phyloP scores from a whole-genome alignment of 2,113 vertebrate genomes.

The Brachionichthys hirsutus region DNA sequence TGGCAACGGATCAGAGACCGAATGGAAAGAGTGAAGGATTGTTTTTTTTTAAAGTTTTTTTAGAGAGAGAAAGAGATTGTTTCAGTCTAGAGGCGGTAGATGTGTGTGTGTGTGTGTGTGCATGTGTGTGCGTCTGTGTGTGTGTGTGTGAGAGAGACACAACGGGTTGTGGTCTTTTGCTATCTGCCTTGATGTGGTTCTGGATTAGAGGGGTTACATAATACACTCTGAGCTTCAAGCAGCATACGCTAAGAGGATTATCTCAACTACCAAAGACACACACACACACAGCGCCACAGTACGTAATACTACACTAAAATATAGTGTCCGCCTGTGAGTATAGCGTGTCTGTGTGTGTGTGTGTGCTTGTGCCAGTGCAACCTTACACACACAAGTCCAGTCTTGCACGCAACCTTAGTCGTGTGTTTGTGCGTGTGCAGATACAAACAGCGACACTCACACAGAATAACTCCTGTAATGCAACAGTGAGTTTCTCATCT shows the following conservation, averaged over 20 bases:
- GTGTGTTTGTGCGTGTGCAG: conserved; percentile 34
- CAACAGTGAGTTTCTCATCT: conserved; percentile 43
- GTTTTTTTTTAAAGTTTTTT: conserved; percentile 8
- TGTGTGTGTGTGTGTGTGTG: conserved; percentile 7
- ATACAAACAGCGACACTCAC: conserved; percentile 8
- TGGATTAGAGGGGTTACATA: conserved; percentile 78
- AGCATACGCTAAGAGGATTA: conserved; percentile 78
- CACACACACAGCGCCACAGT: conserved; percentile 25
- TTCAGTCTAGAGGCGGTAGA: background rate
- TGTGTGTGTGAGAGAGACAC: conserved; percentile 6
- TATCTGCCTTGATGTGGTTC: conserved; percentile 67
- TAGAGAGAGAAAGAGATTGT: conserved; percentile 14
- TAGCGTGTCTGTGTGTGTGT: background rate
- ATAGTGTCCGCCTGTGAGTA: conserved; percentile 18
- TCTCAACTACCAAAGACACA: conserved; percentile 72
- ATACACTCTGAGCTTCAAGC: conserved; percentile 73
- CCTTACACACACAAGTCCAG: background rate
- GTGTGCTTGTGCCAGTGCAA: background rate
- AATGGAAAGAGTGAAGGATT: conserved; percentile 36
- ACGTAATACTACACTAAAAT: conserved; percentile 6
- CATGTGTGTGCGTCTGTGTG: conserved; percentile 15
- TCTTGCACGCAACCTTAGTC: conserved; percentile 20
- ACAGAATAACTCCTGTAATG: conserved; percentile 30
- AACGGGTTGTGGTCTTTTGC: conserved; percentile 68
- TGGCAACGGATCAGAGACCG: conserved; percentile 60